Evolutionary conservation across 30 jellyfish, hydroid and myxozoan species (phyloP).

Genomic region (Turritopsis dohrnii): DNA sequence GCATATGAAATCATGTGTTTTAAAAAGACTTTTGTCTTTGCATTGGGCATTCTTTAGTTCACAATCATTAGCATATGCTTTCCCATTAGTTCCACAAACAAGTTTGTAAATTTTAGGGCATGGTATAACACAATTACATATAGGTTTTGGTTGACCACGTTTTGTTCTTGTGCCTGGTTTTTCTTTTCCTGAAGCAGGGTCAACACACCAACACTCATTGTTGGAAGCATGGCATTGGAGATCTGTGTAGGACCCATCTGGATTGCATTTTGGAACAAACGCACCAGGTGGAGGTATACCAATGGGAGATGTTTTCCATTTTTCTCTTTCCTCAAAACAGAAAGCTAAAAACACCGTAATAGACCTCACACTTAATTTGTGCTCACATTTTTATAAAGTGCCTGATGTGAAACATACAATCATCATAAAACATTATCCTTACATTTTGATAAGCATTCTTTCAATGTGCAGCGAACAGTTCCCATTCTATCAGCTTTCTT

Average conservation of each 20-base stretch:
- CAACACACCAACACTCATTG: constrained; percentile 8
- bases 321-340: neutral
- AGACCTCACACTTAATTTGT: no score
- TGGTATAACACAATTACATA: neutral
- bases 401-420: no score
- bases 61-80: constrained; percentile 51
- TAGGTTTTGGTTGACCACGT: neutral
- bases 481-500: neutral
- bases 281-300: constrained; percentile 31
- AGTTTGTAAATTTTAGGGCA: constrained; percentile 46
- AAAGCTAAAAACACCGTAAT: neutral
- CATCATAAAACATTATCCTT: no score
- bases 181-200: neutral
- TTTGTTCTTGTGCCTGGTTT: constrained; percentile 7
- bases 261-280: constrained; percentile 64
- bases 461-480: neutral
- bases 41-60: neutral
- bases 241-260: constrained; percentile 46
- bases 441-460: neutral
- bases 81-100: constrained; percentile 73
- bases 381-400: no score
- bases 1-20: neutral
- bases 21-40: neutral
- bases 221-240: constrained; percentile 53
- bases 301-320: neutral